Evolutionary conservation across 2,888 invertebrate genomes (phyloP).

Genomic region (Marasmarcha lunaedactyla): DNA sequence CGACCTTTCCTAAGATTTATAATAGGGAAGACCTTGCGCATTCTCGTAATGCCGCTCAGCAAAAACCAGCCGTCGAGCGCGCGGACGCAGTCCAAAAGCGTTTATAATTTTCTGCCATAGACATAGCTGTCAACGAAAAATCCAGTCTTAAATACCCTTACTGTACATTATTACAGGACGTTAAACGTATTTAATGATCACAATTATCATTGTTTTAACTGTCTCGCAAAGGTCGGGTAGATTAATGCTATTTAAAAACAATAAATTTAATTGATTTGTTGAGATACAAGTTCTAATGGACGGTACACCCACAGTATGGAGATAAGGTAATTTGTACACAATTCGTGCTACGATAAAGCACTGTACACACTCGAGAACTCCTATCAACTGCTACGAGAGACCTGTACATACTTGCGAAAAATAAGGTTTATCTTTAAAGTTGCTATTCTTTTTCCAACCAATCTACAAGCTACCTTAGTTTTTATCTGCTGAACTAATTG

Average conservation of each 20-base stretch:
- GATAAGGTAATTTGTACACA: conserved; percentile 8
- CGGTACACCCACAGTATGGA: conserved; percentile 9
- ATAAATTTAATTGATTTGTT: conserved; percentile 3
- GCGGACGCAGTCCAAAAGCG: neutral
- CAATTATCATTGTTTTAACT: conserved; percentile 4
- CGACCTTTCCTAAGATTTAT: no score
- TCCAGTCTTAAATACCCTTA: neutral
- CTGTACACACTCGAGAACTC: neutral
- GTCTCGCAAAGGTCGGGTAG: conserved; percentile 10
- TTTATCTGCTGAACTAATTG: conserved; percentile 53
- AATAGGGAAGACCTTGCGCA: no score
- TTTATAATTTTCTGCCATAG: neutral
- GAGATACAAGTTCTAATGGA: conserved; percentile 6
- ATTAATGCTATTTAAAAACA: conserved; percentile 10
- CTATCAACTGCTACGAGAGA: neutral
- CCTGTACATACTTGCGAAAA: neutral
- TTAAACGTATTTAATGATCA: conserved; percentile 14
- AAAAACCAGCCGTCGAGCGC: neutral
- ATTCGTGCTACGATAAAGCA: neutral
- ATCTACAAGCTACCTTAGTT: conserved; percentile 26
- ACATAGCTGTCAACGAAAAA: neutral
- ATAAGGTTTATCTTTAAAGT: no score
- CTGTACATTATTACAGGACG: conserved; percentile 3
- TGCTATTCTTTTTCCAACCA: neutral
- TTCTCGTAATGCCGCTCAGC: neutral